phyloP scores from a whole-genome alignment of 2,797 vertebrate genomes.

The Pseudomugil tenellus region DNA sequence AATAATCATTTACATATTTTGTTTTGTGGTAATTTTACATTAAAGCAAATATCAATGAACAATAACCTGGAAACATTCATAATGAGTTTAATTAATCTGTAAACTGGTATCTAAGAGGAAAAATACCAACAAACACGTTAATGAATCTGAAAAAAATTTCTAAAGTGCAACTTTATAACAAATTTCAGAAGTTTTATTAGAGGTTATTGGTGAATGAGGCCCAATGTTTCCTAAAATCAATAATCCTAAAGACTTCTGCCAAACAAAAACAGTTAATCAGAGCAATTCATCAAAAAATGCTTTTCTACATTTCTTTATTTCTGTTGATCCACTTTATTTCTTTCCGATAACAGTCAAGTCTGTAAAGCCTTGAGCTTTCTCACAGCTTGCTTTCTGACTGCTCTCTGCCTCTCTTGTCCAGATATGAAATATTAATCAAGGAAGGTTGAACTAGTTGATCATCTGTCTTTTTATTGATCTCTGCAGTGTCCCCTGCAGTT shows the following conservation, averaged over 20 bases:
- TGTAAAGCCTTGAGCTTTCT: conserved; percentile 42
- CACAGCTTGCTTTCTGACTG: conserved; percentile 14
- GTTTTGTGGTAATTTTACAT: too few species aligned
- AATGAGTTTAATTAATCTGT: too few species aligned
- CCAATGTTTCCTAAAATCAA: conserved; percentile 30
- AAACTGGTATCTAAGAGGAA: too few species aligned
- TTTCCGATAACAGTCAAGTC: conserved; percentile 48
- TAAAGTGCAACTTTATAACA: too few species aligned
- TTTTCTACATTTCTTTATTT: conserved; percentile 42
- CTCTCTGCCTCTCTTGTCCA: conserved; percentile 38
- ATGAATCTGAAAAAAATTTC: too few species aligned
- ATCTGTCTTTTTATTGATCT: conserved; percentile 55
- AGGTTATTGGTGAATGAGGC: not conserved
- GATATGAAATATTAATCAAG: conserved; percentile 70
- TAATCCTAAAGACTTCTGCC: conserved; percentile 32
- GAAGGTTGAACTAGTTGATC: conserved; percentile 61
- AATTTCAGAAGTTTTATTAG: too few species aligned
- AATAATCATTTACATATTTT: too few species aligned
- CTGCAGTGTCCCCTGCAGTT: conserved; percentile 18
- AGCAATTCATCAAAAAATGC: conserved; percentile 50
- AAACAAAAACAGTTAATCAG: conserved; percentile 49
- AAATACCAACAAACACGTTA: too few species aligned
- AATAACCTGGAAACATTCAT: too few species aligned
- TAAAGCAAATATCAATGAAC: too few species aligned
- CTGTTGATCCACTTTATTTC: conserved; percentile 51